These are phyloP conservation scores for Clepsis dumicolana DNA, from an alignment of 2,888 invertebrate species.

Conservation along the genomic window DNA sequence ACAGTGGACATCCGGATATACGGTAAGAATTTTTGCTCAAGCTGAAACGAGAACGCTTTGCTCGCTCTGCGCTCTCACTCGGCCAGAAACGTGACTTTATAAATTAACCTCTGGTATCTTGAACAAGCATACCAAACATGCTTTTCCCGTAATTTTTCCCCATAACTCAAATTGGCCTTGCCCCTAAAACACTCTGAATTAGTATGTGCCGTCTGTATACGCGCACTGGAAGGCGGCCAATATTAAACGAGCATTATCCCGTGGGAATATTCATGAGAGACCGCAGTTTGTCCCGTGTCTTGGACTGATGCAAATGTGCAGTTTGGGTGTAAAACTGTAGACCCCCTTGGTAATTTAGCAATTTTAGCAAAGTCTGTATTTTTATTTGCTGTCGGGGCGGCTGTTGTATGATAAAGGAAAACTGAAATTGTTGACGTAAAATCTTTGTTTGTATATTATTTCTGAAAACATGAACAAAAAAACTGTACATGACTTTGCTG, in stretches of 20 bases:
- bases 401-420: not conserved
- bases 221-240: slow-evolving; percentile 47
- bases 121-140: too few relatives aligned
- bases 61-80: too few relatives aligned
- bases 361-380: not conserved
- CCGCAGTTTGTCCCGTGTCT: slow-evolving; percentile 48
- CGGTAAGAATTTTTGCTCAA: too few relatives aligned
- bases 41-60: too few relatives aligned
- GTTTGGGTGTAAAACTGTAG: slow-evolving; percentile 17
- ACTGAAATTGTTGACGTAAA: not conserved
- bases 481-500: too few relatives aligned
- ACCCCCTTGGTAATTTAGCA: not conserved
- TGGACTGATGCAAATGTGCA: slow-evolving; percentile 35
- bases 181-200: slow-evolving; percentile 21
- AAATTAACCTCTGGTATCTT: too few relatives aligned
- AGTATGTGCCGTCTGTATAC: slow-evolving; percentile 20
- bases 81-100: too few relatives aligned
- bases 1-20: too few relatives aligned
- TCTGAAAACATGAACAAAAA: too few relatives aligned
- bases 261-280: slow-evolving; percentile 63
- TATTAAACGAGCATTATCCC: slow-evolving; percentile 61
- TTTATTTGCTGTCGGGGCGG: not conserved
- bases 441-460: not conserved
- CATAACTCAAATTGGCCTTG: slow-evolving; percentile 5
- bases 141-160: too few relatives aligned